Conservation (phyloP, 2,113 vertebrate genomes). For the Pelmatolapia mariae region DNA sequence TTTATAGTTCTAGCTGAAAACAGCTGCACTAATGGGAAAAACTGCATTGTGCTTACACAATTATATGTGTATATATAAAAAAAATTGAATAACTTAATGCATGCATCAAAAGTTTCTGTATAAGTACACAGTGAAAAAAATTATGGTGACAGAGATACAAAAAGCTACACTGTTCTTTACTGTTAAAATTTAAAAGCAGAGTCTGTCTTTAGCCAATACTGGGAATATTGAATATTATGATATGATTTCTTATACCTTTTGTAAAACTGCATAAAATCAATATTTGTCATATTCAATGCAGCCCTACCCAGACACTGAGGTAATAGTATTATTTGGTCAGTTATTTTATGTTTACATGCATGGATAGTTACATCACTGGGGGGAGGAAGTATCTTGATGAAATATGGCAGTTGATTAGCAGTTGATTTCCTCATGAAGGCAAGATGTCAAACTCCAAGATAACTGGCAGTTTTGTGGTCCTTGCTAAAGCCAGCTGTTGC, state of each 20-base stretch:
- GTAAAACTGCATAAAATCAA: not conserved
- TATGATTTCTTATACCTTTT: not conserved
- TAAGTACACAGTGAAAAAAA: not conserved
- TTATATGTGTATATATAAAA: not conserved
- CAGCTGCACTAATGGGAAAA: not conserved
- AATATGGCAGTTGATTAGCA: not conserved
- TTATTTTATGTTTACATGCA: not conserved
- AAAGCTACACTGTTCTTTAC: not conserved
- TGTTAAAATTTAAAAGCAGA: not conserved
- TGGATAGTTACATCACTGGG: not conserved
- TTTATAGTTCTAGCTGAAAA: not conserved
- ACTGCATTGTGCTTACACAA: not conserved
- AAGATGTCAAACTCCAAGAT: not conserved
- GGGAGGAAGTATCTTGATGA: not conserved
- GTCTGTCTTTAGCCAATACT: not conserved
- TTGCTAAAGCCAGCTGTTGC: not conserved
- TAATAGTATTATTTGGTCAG: not conserved
- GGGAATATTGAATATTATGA: not conserved
- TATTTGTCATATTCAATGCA: not conserved
- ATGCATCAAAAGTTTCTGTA: not conserved
- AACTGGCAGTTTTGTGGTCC: not conserved
- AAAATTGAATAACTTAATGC: not conserved
- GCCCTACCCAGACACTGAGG: not conserved
- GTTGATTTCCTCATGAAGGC: not conserved
- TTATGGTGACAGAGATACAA: not conserved